Evolutionary conservation across 2,113 vertebrate species (phyloP), one percentile per base, ranked within the genome.

Genomic region (Lethenteron reissneri): DNA sequence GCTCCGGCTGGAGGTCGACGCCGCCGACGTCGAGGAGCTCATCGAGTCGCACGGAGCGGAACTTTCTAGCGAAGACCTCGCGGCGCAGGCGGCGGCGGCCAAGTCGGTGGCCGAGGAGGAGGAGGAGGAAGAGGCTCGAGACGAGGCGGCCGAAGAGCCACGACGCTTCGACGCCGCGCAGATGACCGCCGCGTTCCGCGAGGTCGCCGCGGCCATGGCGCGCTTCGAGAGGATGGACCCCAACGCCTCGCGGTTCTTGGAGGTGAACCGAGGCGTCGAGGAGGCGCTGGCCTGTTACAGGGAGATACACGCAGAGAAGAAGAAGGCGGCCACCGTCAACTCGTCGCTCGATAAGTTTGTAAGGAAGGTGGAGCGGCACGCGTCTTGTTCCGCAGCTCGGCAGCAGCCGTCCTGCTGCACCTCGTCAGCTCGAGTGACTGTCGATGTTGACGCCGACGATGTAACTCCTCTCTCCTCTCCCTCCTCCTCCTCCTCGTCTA

Each of bases 161-260:
- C 70, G 56, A 41, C 21, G 57, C 17, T 73, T 73, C 70, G 71
- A n/a, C 21, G 70, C 58, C 11, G 70, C 70, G 57, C 68, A 58
- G 13, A 70, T 73, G 70, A 12, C 72, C 12, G 19, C 56, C 59
- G 62, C 41, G 41, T 73, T 73, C 56, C 4, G 62, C 19, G 56
- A 71, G 41, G 41, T 73, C 21, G 57, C 68, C 11, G 57, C 17
- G n/a, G 56, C 59, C 14, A 62, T 73, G 12, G 58, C 14, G 14
- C 56, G 70, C 10, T 71, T 71, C 57, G 57, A 73, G 68, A 58
- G 56, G 10, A 73, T 71, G 73, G 73, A 73, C 58, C 73, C 73
- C 14, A 71, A 62, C 58, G 41, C 70, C 12, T 58, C 70, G 69
- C 57, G 70, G 14, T 73, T 62, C 58, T 71, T 58, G 58, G 10